phyloP scores from a whole-genome alignment of 2,797 vertebrate species.

The Chloroceryle inda region DNA sequence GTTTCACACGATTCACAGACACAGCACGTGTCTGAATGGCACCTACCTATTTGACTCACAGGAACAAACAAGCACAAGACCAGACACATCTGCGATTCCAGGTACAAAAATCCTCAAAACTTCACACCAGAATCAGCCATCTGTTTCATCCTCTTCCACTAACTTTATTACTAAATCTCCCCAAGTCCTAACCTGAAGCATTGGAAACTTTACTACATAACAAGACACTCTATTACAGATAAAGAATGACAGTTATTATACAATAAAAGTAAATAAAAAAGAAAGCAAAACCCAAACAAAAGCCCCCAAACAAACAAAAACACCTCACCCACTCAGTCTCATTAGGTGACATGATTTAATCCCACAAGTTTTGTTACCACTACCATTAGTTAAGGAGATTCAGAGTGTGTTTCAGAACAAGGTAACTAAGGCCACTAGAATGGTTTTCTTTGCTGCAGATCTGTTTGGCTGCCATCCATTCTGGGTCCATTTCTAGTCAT shows the following conservation, averaged over 20 bases:
- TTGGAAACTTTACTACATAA: background rate
- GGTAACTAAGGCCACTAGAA: background rate
- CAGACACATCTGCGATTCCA: accelerated
- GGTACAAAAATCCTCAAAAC: background rate
- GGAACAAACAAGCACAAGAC: background rate
- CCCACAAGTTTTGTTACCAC: background rate
- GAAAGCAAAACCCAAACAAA: background rate
- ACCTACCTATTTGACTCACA: background rate
- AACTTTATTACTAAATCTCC: background rate
- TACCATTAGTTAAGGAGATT: background rate
- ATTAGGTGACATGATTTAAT: background rate
- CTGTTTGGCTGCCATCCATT: background rate
- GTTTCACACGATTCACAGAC: background rate
- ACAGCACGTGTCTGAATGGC: background rate
- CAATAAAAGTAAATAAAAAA: background rate
- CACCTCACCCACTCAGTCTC: background rate
- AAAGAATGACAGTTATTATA: background rate
- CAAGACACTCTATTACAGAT: background rate
- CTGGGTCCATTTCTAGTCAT: background rate
- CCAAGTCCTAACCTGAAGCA: background rate
- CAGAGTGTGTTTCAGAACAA: background rate
- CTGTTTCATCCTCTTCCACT: background rate
- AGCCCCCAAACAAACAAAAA: background rate
- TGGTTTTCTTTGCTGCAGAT: background rate
- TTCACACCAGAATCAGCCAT: background rate